Evolutionary conservation across 2,888 invertebrate genomes (phyloP), one percentile per base, ranked within the genome.

Genomic region (Gandaritis pyraliata): DNA sequence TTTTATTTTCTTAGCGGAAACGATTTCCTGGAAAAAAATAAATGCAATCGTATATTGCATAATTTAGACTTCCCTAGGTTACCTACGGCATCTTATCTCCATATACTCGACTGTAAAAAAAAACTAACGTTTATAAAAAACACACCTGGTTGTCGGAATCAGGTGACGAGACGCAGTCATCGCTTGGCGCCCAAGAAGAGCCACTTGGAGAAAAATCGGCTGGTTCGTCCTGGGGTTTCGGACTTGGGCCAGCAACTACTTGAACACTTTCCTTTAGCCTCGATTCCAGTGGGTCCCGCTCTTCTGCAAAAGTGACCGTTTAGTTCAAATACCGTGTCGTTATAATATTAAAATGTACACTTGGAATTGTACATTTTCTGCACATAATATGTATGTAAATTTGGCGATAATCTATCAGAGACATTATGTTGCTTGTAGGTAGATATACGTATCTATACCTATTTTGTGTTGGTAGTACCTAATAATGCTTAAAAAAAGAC

Each of bases 121-220:
- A 38, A 11, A 8, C 2, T n/a, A 38, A 38, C n/a, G 38, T 38
- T 2, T 10, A n/a, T 38, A 45, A 2, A 2, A 15, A 8, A 36
- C 18, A 38, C 23, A 56, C 45, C 41, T 76, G 82, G 69, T 76
- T 74, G 45, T 73, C 77, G 10, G 81, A 78, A 29, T 85, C 85
- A 8, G 76, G 81, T 10, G 80, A 81, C 1, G 76, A 72, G 3
- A 68, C 72, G 8, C 73, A 76, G 0, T 82, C 80, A n/a, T 81
- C 85, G 41, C 84, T 85, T 0, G 89, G 88, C 16, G 72, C 82
- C 90, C 90, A 90, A 0, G 85, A 85, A 0, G 89, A 86, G 0
- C 74, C 83, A 55, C 88, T 88, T 1, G 83, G 78, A 0, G 86
- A 85, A 68, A 72, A 89, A 61, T 87, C 89, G 10, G 70, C 68